Percentiles rank a stretch among this genome's conserved stretches.
phyloP scores from a whole-genome alignment of 2,797 vertebrate species.

The Eospalax fontanierii region DNA sequence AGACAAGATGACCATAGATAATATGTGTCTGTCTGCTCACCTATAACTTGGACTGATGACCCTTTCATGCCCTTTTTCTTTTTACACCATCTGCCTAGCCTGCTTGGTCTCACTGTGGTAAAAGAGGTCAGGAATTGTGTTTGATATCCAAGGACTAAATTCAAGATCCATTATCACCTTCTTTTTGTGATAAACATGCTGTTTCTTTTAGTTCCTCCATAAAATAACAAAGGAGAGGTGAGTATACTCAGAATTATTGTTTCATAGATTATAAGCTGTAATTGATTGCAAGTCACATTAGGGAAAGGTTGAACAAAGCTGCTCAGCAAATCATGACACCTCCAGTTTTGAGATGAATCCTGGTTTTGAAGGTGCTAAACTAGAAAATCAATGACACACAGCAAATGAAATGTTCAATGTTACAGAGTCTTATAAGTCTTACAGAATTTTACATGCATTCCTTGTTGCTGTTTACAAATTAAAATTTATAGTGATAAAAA shows the following conservation, averaged over 20 bases:
- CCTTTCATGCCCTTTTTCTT: not conserved
- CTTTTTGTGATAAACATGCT: not conserved
- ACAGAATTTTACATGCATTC: conserved; percentile 14
- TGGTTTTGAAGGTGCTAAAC: conserved; percentile 1
- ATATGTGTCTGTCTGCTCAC: not conserved
- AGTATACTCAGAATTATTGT: conserved; percentile 26
- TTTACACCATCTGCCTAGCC: not conserved
- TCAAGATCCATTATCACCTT: not conserved
- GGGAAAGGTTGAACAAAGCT: not conserved
- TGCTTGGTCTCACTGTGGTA: not conserved
- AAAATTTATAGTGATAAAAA: conserved; percentile 26
- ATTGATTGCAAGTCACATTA: not conserved
- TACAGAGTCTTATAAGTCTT: conserved; percentile 27
- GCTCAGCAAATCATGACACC: not conserved
- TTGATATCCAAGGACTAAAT: not conserved
- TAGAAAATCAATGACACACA: not conserved
- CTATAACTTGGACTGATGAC: not conserved
- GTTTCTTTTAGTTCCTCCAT: not conserved
- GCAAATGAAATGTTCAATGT: conserved; percentile 45
- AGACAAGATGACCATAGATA: not conserved
- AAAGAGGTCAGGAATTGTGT: not conserved
- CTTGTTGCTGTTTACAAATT: not conserved
- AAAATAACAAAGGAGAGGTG: not conserved
- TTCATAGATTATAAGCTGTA: conserved; percentile 23
- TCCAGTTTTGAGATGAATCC: not conserved